A percentile compares a stretch with the other conserved stretches of the same genome.
phyloP scores from a whole-genome alignment of 2,888 invertebrate genomes.

The Cremastinae sp. region DNA sequence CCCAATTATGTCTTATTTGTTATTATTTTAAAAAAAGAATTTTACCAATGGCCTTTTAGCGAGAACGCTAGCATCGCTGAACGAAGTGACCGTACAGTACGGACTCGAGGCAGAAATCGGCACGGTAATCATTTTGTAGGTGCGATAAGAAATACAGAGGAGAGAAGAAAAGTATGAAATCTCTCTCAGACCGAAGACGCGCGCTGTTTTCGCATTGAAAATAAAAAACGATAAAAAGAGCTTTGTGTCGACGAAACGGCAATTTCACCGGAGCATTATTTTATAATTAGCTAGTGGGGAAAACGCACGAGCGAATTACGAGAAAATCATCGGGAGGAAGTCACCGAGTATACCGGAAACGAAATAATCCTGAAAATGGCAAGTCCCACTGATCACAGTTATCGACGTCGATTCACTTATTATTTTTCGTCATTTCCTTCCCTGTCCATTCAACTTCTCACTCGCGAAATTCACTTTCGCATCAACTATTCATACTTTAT shows the following conservation, averaged over 20 bases:
- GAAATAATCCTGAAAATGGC: conserved; percentile 36
- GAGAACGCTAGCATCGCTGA: conserved; percentile 76
- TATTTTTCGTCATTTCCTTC: conserved; percentile 4
- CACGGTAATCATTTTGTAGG: conserved; percentile 74
- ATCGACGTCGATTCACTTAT: conserved; percentile 7
- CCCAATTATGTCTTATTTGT: too few relatives aligned
- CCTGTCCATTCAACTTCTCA: background rate
- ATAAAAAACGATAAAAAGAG: background rate
- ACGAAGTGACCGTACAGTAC: conserved; percentile 75
- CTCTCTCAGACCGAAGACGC: too few relatives aligned
- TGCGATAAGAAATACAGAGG: background rate
- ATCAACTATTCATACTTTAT: background rate
- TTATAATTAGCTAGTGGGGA: conserved; percentile 18
- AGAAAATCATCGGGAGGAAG: conserved; percentile 5
- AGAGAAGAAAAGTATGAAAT: background rate
- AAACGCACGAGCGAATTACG: conserved; percentile 28
- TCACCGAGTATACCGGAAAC: conserved; percentile 33
- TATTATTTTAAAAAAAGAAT: conserved; percentile 14
- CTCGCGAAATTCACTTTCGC: background rate
- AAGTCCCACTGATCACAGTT: conserved; percentile 30
- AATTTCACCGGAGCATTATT: conserved; percentile 27
- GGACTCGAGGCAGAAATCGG: conserved; percentile 76
- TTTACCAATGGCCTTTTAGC: conserved; percentile 75
- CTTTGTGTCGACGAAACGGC: conserved; percentile 2
- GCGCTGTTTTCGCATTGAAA: background rate